These are phyloP conservation scores for Camelus bactrianus DNA, from an alignment of 2,113 vertebrate genomes.

Conservation along the genomic window DNA sequence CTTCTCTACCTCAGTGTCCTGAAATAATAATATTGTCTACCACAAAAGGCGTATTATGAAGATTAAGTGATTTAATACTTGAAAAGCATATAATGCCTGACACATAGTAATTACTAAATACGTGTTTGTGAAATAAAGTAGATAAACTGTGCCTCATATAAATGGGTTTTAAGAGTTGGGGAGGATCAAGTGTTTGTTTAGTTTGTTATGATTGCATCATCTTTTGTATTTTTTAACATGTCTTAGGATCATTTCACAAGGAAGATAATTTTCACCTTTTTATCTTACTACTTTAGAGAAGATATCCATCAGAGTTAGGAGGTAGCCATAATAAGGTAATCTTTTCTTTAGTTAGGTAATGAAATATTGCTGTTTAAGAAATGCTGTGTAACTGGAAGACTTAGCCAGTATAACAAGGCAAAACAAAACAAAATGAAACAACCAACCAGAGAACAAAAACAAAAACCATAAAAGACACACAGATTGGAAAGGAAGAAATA, in stretches of 20 bases:
- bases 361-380: not conserved
- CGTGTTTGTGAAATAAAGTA: not conserved
- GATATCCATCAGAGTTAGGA: not conserved
- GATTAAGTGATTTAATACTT: constrained; percentile 19
- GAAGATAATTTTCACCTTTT: not conserved
- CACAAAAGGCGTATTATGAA: not conserved
- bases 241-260: not conserved
- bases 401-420: not conserved
- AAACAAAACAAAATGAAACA: not conserved
- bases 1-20: not conserved
- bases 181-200: not conserved
- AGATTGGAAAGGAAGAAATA: not conserved
- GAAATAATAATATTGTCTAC: not conserved
- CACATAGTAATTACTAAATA: not conserved
- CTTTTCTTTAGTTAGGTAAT: constrained; percentile 27
- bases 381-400: not conserved
- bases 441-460: not conserved
- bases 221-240: not conserved
- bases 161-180: not conserved
- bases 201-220: not conserved
- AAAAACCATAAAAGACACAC: not conserved
- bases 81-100: not conserved
- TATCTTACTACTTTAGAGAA: not conserved
- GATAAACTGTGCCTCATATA: not conserved
- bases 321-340: not conserved